These are phyloP conservation scores for Chloroceryle aenea DNA, from an alignment of 2,113 vertebrate genomes.

Conservation along the genomic window DNA sequence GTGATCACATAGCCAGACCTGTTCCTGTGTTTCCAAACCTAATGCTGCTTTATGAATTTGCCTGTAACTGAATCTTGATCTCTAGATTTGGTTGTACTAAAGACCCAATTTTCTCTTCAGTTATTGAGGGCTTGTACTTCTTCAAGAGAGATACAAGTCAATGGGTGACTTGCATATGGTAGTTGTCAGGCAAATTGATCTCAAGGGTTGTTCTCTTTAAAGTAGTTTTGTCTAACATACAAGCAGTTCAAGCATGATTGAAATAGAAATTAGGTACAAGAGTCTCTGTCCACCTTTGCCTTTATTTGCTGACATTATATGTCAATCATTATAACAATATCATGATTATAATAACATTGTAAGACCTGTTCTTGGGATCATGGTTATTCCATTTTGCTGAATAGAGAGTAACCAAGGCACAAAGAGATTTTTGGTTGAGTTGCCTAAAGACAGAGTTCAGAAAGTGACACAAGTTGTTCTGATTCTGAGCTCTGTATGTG, in stretches of 20 bases:
- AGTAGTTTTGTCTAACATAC: neutral
- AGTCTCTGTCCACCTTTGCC: neutral
- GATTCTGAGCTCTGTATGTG: neutral
- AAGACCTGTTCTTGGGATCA: neutral
- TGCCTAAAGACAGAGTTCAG: neutral
- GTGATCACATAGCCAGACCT: neutral
- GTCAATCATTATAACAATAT: neutral
- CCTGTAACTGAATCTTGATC: neutral
- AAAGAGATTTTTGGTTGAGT: neutral
- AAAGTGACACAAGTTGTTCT: neutral
- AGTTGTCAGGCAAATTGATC: constrained; percentile 8
- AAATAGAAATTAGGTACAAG: neutral
- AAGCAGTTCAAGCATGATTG: constrained; percentile 1
- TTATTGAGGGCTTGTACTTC: neutral
- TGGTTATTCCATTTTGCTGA: neutral
- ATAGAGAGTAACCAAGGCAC: neutral
- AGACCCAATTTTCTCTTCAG: neutral
- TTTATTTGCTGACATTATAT: constrained; percentile 20
- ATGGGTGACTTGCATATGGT: neutral
- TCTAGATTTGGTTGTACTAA: neutral
- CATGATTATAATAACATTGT: neutral
- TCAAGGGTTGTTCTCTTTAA: neutral
- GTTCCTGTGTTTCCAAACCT: neutral
- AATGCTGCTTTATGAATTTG: neutral
- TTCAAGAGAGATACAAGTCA: neutral